Evolutionary conservation across 2,797 vertebrate genomes (phyloP).

Genomic region (Acrossocheilus fasciatus): DNA sequence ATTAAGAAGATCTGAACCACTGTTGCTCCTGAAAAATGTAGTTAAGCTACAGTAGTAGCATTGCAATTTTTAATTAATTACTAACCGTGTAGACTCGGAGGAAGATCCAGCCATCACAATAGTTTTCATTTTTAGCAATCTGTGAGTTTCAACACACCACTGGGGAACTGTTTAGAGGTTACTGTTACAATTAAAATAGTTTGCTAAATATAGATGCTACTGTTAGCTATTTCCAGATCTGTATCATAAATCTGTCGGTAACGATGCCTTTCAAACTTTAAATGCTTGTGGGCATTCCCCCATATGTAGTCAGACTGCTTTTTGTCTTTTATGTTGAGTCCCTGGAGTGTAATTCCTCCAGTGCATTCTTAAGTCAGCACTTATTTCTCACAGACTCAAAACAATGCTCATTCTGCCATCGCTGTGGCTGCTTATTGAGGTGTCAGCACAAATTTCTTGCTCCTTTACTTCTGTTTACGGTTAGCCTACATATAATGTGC

Average conservation of each 20-base stretch:
- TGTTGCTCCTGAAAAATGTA: background rate
- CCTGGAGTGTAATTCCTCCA: slow-evolving; percentile 62
- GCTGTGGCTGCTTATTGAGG: slow-evolving; percentile 48
- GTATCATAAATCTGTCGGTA: slow-evolving; percentile 11
- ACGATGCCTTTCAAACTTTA: background rate
- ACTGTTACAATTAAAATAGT: background rate
- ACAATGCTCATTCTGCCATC: slow-evolving; percentile 53
- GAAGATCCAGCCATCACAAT: background rate
- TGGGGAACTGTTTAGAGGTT: background rate
- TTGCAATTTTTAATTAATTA: background rate
- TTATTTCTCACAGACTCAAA: slow-evolving; percentile 65
- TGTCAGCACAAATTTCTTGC: slow-evolving; percentile 63
- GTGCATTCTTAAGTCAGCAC: slow-evolving; percentile 64
- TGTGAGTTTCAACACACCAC: background rate
- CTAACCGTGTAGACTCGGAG: background rate
- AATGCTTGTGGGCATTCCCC: slow-evolving; percentile 42
- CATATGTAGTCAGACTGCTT: slow-evolving; percentile 57
- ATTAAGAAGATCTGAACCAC: background rate
- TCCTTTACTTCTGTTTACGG: slow-evolving; percentile 53
- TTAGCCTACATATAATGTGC: slow-evolving; percentile 45
- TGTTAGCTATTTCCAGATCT: background rate
- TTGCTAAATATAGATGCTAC: background rate
- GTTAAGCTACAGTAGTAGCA: background rate
- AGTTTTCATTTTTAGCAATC: background rate
- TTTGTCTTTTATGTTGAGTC: slow-evolving; percentile 61